Evolutionary conservation across 2,888 invertebrate genomes (phyloP).

Genomic region (Ormyrus nitidulus): DNA sequence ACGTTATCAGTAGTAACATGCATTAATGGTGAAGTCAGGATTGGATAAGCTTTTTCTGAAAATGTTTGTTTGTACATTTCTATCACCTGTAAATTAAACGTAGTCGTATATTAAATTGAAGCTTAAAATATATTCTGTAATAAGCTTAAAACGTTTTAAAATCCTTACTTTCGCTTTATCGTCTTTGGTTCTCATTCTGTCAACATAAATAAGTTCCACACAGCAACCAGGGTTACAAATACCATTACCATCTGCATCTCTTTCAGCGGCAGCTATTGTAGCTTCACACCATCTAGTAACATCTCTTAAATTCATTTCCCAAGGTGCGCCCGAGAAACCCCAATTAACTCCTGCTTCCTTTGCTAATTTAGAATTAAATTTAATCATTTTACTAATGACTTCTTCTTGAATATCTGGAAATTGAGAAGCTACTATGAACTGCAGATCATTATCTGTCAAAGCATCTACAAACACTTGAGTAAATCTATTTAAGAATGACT

Average conservation of each 20-base stretch:
- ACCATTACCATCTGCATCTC: slow-evolving; percentile 1
- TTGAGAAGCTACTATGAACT: slow-evolving; percentile 81
- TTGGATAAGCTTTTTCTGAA: slow-evolving; percentile 73
- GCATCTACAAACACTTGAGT: slow-evolving; percentile 85
- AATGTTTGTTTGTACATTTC: slow-evolving; percentile 76
- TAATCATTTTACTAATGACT: slow-evolving; percentile 84
- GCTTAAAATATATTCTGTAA: neutral
- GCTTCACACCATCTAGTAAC: slow-evolving; percentile 94
- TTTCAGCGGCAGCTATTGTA: slow-evolving; percentile 73
- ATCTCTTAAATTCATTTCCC: slow-evolving; percentile 98
- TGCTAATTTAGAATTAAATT: slow-evolving; percentile 85
- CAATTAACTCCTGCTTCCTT: slow-evolving; percentile 82
- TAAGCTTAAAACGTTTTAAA: slow-evolving; percentile 21
- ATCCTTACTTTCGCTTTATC: slow-evolving; percentile 84
- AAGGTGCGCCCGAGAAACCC: slow-evolving; percentile 91
- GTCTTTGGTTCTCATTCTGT: slow-evolving; percentile 87
- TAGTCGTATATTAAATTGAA: slow-evolving; percentile 13
- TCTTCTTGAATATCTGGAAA: slow-evolving; percentile 80
- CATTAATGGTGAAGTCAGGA: slow-evolving; percentile 77
- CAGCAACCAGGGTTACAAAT: slow-evolving; percentile 78
- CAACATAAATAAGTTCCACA: slow-evolving; percentile 88
- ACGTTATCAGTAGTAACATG: slow-evolving; percentile 79
- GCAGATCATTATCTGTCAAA: slow-evolving; percentile 70
- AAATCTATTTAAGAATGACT: slow-evolving; percentile 97
- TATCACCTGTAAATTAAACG: slow-evolving; percentile 63